phyloP scores from a whole-genome alignment of 1,140 invertebrate genomes.

The Drosophila albomicans region DNA sequence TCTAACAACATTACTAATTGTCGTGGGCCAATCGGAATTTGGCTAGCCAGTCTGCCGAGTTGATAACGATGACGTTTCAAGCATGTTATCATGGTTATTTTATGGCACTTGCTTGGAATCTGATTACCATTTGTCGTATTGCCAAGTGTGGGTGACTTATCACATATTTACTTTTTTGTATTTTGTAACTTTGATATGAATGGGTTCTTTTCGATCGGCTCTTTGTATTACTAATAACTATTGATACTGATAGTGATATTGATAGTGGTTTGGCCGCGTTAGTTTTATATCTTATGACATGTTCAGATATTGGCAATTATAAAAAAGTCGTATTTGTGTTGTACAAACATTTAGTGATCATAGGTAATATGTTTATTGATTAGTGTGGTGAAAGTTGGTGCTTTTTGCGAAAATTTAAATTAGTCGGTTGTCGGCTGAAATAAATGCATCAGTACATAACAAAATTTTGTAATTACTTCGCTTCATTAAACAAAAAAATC shows the following conservation, averaged over 20 bases:
- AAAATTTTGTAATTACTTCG: no score
- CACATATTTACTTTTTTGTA: slow-evolving; percentile 1
- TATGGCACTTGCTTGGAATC: slow-evolving; percentile 20
- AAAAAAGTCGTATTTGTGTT: background rate
- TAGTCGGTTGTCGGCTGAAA: no score
- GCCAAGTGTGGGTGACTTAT: slow-evolving; percentile 28
- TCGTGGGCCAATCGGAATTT: slow-evolving; percentile 11
- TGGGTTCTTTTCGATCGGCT: background rate
- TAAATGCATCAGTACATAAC: no score
- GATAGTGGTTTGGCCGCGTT: background rate
- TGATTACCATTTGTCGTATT: slow-evolving; percentile 20
- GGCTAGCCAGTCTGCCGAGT: slow-evolving; percentile 16
- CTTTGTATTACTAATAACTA: background rate
- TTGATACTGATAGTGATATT: background rate
- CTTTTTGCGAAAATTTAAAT: background rate
- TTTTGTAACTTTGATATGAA: background rate
- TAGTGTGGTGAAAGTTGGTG: background rate
- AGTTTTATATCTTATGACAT: background rate
- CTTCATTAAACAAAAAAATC: no score
- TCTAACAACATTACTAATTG: slow-evolving; percentile 27
- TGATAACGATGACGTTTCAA: slow-evolving; percentile 59
- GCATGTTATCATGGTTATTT: slow-evolving; percentile 37
- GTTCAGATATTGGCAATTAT: slow-evolving; percentile 1
- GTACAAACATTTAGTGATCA: background rate
- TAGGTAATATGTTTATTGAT: background rate